Percentiles rank a stretch among this genome's conserved stretches.
phyloP scores from a whole-genome alignment of 2,888 invertebrate genomes.

The Megaustenia siamemsis region DNA sequence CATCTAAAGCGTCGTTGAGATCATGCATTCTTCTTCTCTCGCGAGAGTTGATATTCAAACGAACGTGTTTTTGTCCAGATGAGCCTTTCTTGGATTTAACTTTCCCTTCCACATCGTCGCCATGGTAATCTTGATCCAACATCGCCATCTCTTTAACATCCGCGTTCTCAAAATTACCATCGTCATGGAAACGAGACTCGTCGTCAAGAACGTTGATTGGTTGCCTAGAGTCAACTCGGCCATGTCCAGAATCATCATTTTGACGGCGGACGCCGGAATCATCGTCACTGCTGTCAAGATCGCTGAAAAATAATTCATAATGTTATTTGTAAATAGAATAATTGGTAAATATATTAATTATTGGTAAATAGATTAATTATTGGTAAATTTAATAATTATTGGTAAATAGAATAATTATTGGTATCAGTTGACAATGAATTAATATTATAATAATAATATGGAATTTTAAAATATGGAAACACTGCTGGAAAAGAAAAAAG shows the following conservation, averaged over 20 bases:
- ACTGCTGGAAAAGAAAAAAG: too few species aligned
- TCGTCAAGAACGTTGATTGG: conserved; percentile 3
- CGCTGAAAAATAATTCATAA: conserved; percentile 16
- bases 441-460: neutral
- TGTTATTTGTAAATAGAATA: too few species aligned
- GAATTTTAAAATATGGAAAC: too few species aligned
- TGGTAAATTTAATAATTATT: too few species aligned
- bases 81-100: conserved; percentile 27
- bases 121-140: conserved; percentile 32
- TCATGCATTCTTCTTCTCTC: conserved; percentile 82
- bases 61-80: conserved; percentile 60
- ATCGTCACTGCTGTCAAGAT: conserved; percentile 41
- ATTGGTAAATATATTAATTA: too few species aligned
- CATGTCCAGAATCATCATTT: conserved; percentile 10
- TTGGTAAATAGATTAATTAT: too few species aligned
- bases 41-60: conserved; percentile 80
- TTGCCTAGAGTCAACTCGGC: neutral
- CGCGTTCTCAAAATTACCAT: neutral
- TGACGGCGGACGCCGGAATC: neutral
- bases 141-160: conserved; percentile 34
- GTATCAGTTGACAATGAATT: neutral
- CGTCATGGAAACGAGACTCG: conserved; percentile 25
- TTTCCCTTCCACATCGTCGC: conserved; percentile 41
- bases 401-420: neutral
- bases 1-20: conserved; percentile 80